phyloP scores from a whole-genome alignment of 2,797 vertebrate species.

The Gobionotothen gibberifrons region DNA sequence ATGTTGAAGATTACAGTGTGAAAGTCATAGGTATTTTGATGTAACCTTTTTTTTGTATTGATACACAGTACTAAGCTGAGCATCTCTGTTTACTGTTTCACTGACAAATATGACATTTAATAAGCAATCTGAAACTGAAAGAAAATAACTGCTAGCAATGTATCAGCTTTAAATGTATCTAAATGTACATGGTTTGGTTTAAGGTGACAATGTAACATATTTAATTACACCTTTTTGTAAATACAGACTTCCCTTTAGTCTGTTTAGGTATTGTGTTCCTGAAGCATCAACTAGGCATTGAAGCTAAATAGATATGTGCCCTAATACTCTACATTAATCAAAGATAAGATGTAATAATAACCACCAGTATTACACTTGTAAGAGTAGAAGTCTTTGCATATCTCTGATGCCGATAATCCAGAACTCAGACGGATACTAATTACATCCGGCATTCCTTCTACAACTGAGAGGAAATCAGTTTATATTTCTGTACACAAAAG shows the following conservation, averaged over 20 bases:
- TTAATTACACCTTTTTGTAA: constrained; percentile 13
- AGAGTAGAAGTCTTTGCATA: background rate
- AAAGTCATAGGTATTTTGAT: constrained; percentile 1
- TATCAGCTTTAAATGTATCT: background rate
- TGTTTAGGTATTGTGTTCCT: background rate
- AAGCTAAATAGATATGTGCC: background rate
- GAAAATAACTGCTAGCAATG: background rate
- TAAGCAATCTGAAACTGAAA: background rate
- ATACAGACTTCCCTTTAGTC: background rate
- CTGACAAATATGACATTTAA: background rate
- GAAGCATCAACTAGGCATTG: background rate
- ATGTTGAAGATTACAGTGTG: background rate
- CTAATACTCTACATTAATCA: constrained; percentile 11
- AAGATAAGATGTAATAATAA: constrained; percentile 21
- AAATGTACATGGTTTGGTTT: background rate
- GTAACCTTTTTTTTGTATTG: constrained; percentile 3
- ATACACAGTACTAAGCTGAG: background rate
- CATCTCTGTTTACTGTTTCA: background rate
- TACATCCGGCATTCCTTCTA: background rate
- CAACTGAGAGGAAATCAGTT: background rate
- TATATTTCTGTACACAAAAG: background rate
- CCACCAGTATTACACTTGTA: constrained; percentile 9
- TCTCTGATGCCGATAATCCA: constrained; percentile 7
- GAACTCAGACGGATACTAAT: constrained; percentile 2
- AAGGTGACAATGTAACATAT: background rate